Percentiles rank a stretch among this genome's conserved stretches.
These are phyloP conservation scores for Zaprionus kolodkinae DNA, from an alignment of 1,140 invertebrate species.

Conservation along the genomic window DNA sequence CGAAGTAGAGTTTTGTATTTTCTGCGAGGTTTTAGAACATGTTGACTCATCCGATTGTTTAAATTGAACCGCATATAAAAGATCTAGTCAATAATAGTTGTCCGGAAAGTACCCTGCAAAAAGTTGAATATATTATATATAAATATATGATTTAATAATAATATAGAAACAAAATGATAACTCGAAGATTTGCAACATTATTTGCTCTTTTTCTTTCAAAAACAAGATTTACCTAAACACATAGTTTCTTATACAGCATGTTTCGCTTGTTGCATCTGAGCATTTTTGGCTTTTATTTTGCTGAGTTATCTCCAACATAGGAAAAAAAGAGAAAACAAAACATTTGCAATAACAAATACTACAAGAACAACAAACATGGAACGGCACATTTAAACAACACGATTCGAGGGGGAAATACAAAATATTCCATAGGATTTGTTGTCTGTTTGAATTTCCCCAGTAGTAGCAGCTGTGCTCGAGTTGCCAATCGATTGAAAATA, in stretches of 20 bases:
- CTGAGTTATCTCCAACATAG: not conserved
- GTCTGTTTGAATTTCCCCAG: constrained; percentile 40
- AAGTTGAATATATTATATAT: too few relatives aligned
- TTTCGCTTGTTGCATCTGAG: not conserved
- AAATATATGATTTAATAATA: too few relatives aligned
- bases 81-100: not conserved
- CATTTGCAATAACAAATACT: not conserved
- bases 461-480: constrained; percentile 27
- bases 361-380: constrained; percentile 2
- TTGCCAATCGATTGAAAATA: constrained; percentile 40
- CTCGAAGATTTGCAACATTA: too few relatives aligned
- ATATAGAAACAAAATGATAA: too few relatives aligned
- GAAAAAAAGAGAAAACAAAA: not conserved
- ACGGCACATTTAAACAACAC: constrained; percentile 24
- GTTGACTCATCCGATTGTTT: constrained; percentile 35
- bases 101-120: not conserved
- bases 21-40: not conserved
- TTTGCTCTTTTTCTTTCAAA: too few relatives aligned
- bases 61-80: constrained; percentile 13
- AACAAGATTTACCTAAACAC: too few relatives aligned
- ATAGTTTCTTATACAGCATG: not conserved
- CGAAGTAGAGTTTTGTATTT: not conserved
- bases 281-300: not conserved
- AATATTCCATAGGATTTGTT: constrained; percentile 49
- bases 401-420: constrained; percentile 21